A percentile compares a stretch with the other conserved stretches of the same genome.
phyloP scores from a whole-genome alignment of 1,140 invertebrate species.

The Aphelenchoides avenae region DNA sequence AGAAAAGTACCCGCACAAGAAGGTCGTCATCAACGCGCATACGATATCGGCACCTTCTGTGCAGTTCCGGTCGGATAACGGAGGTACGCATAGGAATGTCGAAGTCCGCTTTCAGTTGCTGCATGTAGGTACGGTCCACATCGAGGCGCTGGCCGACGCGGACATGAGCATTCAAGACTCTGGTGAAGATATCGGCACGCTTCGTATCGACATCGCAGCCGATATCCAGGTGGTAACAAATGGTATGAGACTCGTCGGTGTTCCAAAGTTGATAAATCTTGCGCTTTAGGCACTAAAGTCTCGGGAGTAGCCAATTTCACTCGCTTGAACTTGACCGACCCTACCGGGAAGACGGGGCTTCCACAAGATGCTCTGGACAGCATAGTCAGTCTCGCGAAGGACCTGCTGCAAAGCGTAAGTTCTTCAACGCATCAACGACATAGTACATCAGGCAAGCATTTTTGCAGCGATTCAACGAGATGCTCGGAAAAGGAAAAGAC shows the following conservation, averaged over 20 bases:
- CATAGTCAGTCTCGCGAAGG: slow-evolving; percentile 44
- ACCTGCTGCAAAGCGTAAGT: slow-evolving; percentile 42
- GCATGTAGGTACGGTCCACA: too few species aligned
- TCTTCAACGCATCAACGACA: too few species aligned
- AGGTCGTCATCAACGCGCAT: slow-evolving; percentile 35
- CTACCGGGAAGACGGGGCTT: slow-evolving; percentile 34
- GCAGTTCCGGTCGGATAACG: slow-evolving; percentile 19
- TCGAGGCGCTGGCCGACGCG: too few species aligned
- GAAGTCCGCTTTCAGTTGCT: too few species aligned
- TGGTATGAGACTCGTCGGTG: too few species aligned
- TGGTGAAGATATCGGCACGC: slow-evolving; percentile 34
- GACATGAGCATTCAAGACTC: slow-evolving; percentile 43
- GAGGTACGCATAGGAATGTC: too few species aligned
- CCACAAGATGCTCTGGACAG: slow-evolving; percentile 48
- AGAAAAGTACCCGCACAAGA: slow-evolving; percentile 49
- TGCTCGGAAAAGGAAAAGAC: slow-evolving; percentile 15
- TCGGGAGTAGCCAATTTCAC: slow-evolving; percentile 33
- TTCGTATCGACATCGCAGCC: slow-evolving; percentile 18
- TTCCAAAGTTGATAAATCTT: too few species aligned
- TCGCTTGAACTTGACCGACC: slow-evolving; percentile 37
- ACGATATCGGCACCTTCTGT: slow-evolving; percentile 44
- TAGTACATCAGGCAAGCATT: too few species aligned
- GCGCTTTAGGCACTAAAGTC: neutral
- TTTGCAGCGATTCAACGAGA: slow-evolving; percentile 15
- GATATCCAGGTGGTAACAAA: slow-evolving; percentile 22